Base-by-base conservation (phyloP, 2,113 vertebrate species). In the Cyanoderma ruficeps region DNA sequence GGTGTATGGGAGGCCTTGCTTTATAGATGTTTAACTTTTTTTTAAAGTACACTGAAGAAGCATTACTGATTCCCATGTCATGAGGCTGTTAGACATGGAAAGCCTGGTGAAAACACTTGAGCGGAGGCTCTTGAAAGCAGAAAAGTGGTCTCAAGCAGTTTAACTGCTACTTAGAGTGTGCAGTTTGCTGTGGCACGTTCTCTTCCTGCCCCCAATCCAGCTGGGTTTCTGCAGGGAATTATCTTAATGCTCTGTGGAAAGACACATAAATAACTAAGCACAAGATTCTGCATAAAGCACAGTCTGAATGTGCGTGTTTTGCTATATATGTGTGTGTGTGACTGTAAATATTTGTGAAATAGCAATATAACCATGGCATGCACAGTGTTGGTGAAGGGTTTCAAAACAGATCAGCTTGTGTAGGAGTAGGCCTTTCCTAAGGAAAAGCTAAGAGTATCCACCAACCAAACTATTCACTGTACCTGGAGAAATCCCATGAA, bases 121-220 rank as follows among this genome's bases (percentile, higher is more conserved):
- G 80, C 44, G 2, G 87, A 94, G 79, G 90, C 96, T 90, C 96
- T 96, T 95, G 90, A 96, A 94, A 90, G 88, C 85, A 87, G 94
- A 47, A 81, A 71, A 96, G 92, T 96, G 93, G 90, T 97, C 92
- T 97, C 94, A 90, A 96, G 93, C 88, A 88, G 93, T 94, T 95
- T 92, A 96, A 93, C 88, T 6, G 22, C 93, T 81, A 15, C 75
- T 92, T 95, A 20, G 57, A 90, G 88, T 18, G 56, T 64, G 85
- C 86, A 70, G 83, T 86, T 95, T 86, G 79, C 92, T 70, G 6
- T 44, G 85, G 90, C 92, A 77, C 4, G 13, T 94, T 89, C 87
- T 90, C 28, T 8, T 90, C 60, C 89, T 92, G 44, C 86, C 68
- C 75, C 82, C 90, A 93, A 12, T 83, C 75, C 90, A 70, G 88